Percentiles rank a stretch among this genome's conserved stretches.
Evolutionary conservation across 2,113 vertebrate species (phyloP).

Genomic region (Gadus macrocephalus): DNA sequence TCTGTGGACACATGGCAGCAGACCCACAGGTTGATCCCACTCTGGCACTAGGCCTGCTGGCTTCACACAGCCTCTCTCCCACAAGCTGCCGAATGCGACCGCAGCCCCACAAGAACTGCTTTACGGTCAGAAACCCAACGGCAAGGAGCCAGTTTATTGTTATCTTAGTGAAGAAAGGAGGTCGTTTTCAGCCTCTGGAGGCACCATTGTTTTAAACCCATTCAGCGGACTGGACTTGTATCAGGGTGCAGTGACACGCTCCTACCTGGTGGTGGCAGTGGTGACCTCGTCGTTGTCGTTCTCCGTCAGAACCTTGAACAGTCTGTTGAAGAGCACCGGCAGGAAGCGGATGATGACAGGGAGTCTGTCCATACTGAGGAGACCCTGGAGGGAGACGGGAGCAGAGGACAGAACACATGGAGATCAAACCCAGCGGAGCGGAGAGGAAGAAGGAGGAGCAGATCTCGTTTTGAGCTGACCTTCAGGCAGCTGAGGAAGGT

Average conservation of each 20-base stretch:
- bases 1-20: constrained; percentile 64
- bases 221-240: no score
- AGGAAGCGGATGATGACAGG: constrained; percentile 91
- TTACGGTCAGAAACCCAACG: no score
- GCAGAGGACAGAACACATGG: constrained; percentile 1
- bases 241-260: constrained; percentile 8
- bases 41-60: no score
- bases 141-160: no score
- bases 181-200: no score
- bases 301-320: constrained; percentile 89
- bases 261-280: constrained; percentile 86
- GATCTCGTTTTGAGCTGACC: constrained; percentile 68
- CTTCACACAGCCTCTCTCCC: no score
- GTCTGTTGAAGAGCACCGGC: constrained; percentile 94
- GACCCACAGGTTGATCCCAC: no score
- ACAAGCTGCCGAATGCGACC: no score
- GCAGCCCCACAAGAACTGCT: no score
- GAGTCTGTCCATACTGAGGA: constrained; percentile 91
- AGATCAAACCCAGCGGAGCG: not conserved
- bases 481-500: constrained; percentile 87
- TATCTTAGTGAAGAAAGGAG: no score
- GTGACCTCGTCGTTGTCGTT: constrained; percentile 86
- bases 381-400: constrained; percentile 72
- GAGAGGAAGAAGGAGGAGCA: constrained; percentile 1
- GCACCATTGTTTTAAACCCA: no score